phyloP scores from a whole-genome alignment of 2,888 invertebrate species.

The Girardia tigrina region DNA sequence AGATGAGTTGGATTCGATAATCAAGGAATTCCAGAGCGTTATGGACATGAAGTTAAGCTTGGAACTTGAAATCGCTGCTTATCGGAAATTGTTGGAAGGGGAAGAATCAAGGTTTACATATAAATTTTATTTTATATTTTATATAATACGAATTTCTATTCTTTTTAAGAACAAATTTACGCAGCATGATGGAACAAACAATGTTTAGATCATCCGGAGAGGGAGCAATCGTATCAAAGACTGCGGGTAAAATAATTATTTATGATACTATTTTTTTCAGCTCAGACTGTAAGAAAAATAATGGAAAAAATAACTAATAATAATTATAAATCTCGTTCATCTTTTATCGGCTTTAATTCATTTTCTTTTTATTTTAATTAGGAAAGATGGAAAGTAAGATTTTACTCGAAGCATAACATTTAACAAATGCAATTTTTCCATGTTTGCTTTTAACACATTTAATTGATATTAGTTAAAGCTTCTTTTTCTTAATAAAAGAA shows the following conservation, averaged over 20 bases:
- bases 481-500: no score
- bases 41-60: slow-evolving; percentile 53
- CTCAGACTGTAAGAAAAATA: no score
- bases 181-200: background rate
- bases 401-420: no score
- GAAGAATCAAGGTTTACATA: slow-evolving; percentile 48
- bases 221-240: background rate
- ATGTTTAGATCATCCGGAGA: background rate
- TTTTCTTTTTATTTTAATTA: background rate
- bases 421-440: background rate
- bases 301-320: no score
- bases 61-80: slow-evolving; percentile 55
- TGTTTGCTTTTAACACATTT: background rate
- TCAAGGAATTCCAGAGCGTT: slow-evolving; percentile 38
- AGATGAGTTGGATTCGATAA: slow-evolving; percentile 44
- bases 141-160: background rate
- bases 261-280: no score
- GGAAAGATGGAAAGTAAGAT: background rate
- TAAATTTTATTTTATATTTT: background rate
- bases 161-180: background rate
- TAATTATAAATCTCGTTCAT: no score
- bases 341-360: no score
- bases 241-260: no score
- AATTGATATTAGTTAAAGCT: no score
- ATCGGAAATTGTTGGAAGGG: slow-evolving; percentile 54